Evolutionary conservation across 1,140 invertebrate genomes (phyloP), one percentile per base, ranked within the genome.

Genomic region (Theocolax elegans): DNA sequence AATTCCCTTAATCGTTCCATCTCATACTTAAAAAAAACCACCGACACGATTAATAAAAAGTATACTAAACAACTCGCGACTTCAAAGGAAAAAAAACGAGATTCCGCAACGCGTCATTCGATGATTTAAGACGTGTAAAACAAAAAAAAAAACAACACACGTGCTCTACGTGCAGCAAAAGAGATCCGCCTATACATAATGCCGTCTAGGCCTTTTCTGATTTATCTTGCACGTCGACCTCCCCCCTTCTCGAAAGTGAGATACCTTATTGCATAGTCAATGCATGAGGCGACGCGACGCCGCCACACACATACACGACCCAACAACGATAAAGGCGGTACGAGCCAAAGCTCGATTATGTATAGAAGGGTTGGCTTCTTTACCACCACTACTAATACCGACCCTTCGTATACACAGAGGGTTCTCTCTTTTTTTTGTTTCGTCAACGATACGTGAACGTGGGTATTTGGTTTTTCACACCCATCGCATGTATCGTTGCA

Each of bases 241-340:
- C n/a, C n/a, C n/a, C 35, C 54, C 51, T 10, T 25, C 8, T 25
- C 23, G 12, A 51, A 54, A 29, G 29, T 31, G 29, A 3, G 54
- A 40, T 23, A 59, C 35, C 56, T 59, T 10, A 4, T 29, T 59
- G 56, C 58, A 60, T 60, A 60, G 58, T 60, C 58, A 46, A 60
- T 60, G 58, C 40, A 44, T 27, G 21, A 44, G 35, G 3, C 19
- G 8, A 6, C 31, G 54, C n/a, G 31, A 6, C 4, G 4, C 4
- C 23, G 19, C 48, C 48, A 44, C 23, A 13, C n/a, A n/a, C n/a
- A n/a, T n/a, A 35, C 4, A 10, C 31, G 10, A 35, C 31, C 42
- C 42, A n/a, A n/a, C n/a, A n/a, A 35, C 54, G 54, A 58, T 38
- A 58, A 54, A 54, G 53, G 19, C 12, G 10, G n/a, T 23, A 23